phyloP scores from a whole-genome alignment of 30 jellyfish, hydroid and myxozoan genomes.

The Chrysaora quinquecirrha region DNA sequence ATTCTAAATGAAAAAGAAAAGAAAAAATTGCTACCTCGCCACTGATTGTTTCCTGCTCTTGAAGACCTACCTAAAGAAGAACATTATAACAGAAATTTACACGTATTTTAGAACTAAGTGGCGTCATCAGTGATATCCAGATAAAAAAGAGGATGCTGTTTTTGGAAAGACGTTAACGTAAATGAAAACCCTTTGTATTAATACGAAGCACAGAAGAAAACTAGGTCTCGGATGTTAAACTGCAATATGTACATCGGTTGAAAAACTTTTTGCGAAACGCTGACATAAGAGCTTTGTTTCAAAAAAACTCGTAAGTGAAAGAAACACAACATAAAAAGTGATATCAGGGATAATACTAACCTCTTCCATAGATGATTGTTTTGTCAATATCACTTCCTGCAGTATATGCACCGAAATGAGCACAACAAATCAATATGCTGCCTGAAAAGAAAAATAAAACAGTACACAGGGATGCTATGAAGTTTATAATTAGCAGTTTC shows the following conservation, averaged over 20 bases:
- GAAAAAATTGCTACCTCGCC: conserved; percentile 85
- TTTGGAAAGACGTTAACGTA: no score
- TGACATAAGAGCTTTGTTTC: no score
- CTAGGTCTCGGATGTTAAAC: no score
- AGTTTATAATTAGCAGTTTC: no score
- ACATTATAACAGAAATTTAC: background rate
- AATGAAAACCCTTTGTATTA: no score
- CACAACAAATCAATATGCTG: conserved; percentile 88
- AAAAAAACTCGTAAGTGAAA: background rate
- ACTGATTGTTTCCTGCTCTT: conserved; percentile 83
- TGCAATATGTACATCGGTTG: no score
- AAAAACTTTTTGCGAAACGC: no score
- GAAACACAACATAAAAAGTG: background rate
- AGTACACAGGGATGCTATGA: background rate
- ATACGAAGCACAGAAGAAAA: no score
- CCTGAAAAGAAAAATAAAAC: conserved; percentile 26
- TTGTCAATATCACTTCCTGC: conserved; percentile 94
- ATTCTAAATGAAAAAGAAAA: no score
- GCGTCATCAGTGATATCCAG: no score
- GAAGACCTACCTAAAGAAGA: conserved; percentile 75
- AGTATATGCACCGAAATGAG: conserved; percentile 91
- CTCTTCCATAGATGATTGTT: conserved; percentile 84
- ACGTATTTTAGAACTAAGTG: no score
- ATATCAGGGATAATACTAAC: conserved; percentile 22
- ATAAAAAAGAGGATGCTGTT: no score